Conservation (phyloP, 2,113 vertebrate species). For the Eonycteris spelaea region DNA sequence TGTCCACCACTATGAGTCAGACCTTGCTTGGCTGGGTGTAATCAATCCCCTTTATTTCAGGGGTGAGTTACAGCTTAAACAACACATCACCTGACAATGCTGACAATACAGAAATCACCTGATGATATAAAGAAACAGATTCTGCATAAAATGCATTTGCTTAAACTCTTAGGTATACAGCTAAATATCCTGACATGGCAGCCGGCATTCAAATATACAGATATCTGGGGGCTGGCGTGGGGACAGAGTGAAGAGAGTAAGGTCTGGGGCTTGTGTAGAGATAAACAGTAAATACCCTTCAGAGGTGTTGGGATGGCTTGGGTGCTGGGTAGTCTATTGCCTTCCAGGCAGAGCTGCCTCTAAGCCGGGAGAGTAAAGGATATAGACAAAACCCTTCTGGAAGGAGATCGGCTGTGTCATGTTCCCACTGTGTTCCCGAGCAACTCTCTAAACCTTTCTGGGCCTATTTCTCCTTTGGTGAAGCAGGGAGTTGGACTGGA, state of each 20-base stretch:
- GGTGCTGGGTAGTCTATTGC: neutral
- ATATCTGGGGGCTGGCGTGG: neutral
- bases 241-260: neutral
- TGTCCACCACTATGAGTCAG: slow-evolving; percentile 26
- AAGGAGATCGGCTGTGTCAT: neutral
- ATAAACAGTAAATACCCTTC: neutral
- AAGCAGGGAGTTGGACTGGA: neutral
- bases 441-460: neutral
- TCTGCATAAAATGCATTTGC: neutral
- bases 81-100: neutral
- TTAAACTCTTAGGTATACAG: neutral
- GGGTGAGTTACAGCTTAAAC: neutral
- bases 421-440: fast-evolving
- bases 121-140: neutral
- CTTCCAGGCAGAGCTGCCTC: neutral
- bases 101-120: neutral
- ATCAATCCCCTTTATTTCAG: neutral
- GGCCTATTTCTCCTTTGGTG: neutral
- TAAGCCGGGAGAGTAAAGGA: neutral
- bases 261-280: neutral
- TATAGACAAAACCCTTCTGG: neutral
- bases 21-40: neutral
- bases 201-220: neutral
- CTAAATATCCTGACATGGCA: neutral
- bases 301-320: neutral